Base-by-base conservation (phyloP, 2,888 invertebrate species). In the Busseola fusca region DNA sequence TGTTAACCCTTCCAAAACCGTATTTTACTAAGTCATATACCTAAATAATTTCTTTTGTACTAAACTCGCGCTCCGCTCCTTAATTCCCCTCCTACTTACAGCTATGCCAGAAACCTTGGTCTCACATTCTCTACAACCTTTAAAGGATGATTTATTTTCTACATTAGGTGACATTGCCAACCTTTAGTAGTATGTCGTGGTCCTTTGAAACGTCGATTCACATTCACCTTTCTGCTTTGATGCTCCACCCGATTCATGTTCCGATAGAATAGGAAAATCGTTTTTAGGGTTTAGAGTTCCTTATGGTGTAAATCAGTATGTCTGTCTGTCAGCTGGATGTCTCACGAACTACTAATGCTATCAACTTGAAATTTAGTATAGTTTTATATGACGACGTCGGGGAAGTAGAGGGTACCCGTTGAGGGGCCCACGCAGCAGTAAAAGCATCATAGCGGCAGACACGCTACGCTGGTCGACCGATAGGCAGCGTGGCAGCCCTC, bases 191-290 rank as follows among this genome's bases (percentile, higher is more conserved):
- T 37, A 37, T 25, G 45, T 58, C 63, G n/a, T 27, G 45, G 30
- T 52, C 14, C 5, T 45, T 18, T 4, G 14, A 25, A 58, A 63
- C 25, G 40, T 57, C 52, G 45, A 73, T 63, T 74, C 63, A 63
- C 52, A 5, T 40, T 40, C 40, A 40, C 40, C 58, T 48, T 74
- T 63, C 10, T 14, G 48, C 57, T 72, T 78, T 74, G 30, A 78
- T 48, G 58, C 64, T 34, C 52, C 64, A 18, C 74, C 52, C 74
- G 58, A 73, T 59, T 74, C 74, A 54, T 78, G 79, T 73, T 52
- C n/a, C 45, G 45, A 48, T 40, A 18, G 25, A 45, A 73, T 63
- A 73, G 37, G 40, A 40, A 72, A 45, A 27, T 45, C 16, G n/a
- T 27, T 58, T 69, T 68, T 21, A 34, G 7, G 3, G 34, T 34